Conservation (phyloP, 1,140 invertebrate genomes). For the Aphis craccivora region DNA sequence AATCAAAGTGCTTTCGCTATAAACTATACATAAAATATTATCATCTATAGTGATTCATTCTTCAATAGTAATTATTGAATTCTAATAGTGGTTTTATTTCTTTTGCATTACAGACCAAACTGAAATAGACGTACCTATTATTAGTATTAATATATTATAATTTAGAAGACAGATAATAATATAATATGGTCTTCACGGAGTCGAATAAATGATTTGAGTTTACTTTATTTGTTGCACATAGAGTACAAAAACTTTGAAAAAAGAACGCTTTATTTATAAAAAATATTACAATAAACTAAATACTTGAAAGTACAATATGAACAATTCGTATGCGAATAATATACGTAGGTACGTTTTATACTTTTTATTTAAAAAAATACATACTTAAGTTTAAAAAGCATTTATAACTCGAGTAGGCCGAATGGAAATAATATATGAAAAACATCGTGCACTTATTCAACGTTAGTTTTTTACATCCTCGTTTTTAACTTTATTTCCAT, state of each 20-base stretch:
- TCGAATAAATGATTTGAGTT: background rate
- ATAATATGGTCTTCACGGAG: background rate
- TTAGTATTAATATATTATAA: background rate
- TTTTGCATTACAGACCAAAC: background rate
- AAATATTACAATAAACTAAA: background rate
- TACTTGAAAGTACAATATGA: background rate
- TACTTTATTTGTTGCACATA: background rate
- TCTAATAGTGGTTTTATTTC: background rate
- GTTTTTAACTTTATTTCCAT: background rate
- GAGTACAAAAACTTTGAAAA: background rate
- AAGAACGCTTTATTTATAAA: background rate
- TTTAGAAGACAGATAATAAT: background rate
- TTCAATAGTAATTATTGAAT: background rate
- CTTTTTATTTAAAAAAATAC: background rate
- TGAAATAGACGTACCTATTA: background rate
- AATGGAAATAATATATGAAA: background rate
- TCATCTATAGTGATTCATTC: background rate
- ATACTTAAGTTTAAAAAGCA: background rate
- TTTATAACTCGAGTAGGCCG: background rate
- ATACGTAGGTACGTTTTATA: background rate
- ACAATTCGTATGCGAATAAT: background rate
- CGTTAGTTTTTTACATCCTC: background rate
- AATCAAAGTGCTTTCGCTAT: background rate
- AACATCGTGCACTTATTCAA: background rate
- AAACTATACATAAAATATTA: background rate